These are phyloP conservation scores for Atherix ibis DNA, from an alignment of 2,888 invertebrate genomes.

Conservation along the genomic window DNA sequence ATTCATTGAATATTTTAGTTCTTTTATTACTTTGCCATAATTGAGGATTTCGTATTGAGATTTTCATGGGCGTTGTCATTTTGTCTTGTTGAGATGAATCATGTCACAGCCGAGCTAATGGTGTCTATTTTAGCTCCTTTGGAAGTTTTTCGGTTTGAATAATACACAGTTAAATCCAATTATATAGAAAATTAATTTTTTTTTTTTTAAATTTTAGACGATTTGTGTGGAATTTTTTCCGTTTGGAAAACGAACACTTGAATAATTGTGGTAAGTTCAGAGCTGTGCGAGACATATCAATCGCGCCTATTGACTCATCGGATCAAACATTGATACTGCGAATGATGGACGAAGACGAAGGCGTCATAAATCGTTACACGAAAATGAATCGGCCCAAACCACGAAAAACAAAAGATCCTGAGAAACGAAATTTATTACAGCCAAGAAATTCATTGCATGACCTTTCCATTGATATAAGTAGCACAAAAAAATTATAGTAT, in stretches of 20 bases:
- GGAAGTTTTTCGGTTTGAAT: constrained; percentile 70
- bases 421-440: constrained; percentile 39
- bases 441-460: constrained; percentile 25
- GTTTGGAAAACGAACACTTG: constrained; percentile 95
- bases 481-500: constrained; percentile 9
- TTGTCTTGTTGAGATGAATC: constrained; percentile 62
- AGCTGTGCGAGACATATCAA: constrained; percentile 93
- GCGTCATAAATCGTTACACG: constrained; percentile 55
- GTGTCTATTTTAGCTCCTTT: constrained; percentile 66
- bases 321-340: constrained; percentile 78
- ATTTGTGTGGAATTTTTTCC: constrained; percentile 99
- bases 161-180: neutral
- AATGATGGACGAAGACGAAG: constrained; percentile 92
- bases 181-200: neutral
- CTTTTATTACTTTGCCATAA: constrained; percentile 91
- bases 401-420: constrained; percentile 43
- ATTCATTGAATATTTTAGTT: constrained; percentile 38
- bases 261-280: constrained; percentile 99
- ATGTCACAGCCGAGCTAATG: constrained; percentile 65
- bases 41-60: constrained; percentile 84
- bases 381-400: constrained; percentile 42
- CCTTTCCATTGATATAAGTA: constrained; percentile 31
- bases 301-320: constrained; percentile 83
- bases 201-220: constrained; percentile 38
- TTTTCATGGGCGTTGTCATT: constrained; percentile 89